Conservation (phyloP, 1,140 invertebrate genomes). For the Drosophila parvula region DNA sequence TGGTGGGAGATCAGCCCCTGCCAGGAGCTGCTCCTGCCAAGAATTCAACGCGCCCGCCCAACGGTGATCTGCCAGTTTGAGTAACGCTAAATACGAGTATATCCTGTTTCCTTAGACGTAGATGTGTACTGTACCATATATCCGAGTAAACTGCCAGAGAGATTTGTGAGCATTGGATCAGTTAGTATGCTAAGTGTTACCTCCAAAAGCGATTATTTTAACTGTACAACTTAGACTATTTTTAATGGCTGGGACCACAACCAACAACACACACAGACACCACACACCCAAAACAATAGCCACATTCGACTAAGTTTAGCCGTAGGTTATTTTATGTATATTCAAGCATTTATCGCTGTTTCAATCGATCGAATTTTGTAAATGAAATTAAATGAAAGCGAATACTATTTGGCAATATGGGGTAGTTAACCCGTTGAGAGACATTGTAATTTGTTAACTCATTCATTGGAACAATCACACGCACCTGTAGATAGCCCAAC, state of each 20-base stretch:
- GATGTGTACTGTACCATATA: conserved; percentile 30
- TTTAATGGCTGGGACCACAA: conserved; percentile 40
- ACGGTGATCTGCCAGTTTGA: conserved; percentile 30
- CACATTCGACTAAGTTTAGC: conserved; percentile 19
- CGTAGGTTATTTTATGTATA: conserved; percentile 5
- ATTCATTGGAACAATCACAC: conserved; percentile 21
- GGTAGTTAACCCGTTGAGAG: conserved; percentile 6
- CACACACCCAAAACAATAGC: background rate
- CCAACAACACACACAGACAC: conserved; percentile 1
- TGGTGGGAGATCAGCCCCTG: conserved; percentile 49
- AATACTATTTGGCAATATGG: conserved; percentile 14
- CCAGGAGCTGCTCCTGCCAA: conserved; percentile 18
- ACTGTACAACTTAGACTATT: conserved; percentile 22
- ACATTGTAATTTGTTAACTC: conserved; percentile 27
- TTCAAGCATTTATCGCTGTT: conserved; percentile 34
- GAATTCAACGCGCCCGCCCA: conserved; percentile 10
- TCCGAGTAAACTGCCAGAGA: conserved; percentile 44
- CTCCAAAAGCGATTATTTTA: conserved; percentile 32
- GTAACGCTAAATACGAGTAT: background rate
- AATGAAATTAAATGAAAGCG: conserved; percentile 9
- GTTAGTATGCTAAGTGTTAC: conserved; percentile 42
- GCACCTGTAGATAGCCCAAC: conserved; percentile 27
- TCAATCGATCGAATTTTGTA: conserved; percentile 33
- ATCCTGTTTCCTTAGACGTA: conserved; percentile 23
- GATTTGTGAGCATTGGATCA: conserved; percentile 17